Base-by-base conservation (phyloP, 2,888 invertebrate genomes). In the Ophion slaviceki region DNA sequence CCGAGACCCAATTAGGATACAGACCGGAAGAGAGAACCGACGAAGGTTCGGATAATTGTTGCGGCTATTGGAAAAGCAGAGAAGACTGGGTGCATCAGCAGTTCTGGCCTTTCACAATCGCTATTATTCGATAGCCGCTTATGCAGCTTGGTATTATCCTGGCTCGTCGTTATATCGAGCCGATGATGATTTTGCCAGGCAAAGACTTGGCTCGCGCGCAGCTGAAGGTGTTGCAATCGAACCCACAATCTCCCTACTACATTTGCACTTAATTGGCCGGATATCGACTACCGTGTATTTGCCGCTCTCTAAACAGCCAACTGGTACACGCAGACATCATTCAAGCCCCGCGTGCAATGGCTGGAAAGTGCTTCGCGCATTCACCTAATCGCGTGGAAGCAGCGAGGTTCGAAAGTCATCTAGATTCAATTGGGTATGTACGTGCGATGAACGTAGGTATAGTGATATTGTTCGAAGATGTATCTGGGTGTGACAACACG, bases 341-440 rank as follows among this genome's bases (percentile, higher is more conserved):
- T 80, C 66, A 85, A 76, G 62, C 71, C 17, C 28, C 40, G 10
- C 14, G 32, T 28, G 80, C 79, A 82, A 80, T 85, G 67, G 64
- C 61, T 6, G 28, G 47, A n/a, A 36, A 5, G 61, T 61, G 40
- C 47, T 71, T 20, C 7, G 53, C 53, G 24, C 32, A 20, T 6
- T 57, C 53, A 62, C 45, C 74, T 85, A 81, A 85, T 85, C 81
- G 74, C 57, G 20, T 64, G 61, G 20, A 40, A 40, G 68, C 81
- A 85, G 78, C 59, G n/a, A 78, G 40, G 17, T 45, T 40, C 71
- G 40, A 66, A 36, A 40, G 5, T 28, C 57, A 40, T 45, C 24
- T 62, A n/a, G 2, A 75, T 74, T 75, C 40, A n/a, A 81, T 64
- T 40, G 36, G 20, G 57, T 28, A 17, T 5, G 53, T 53, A 53